Percentiles rank a stretch among this genome's conserved stretches.
phyloP scores from a whole-genome alignment of 2,113 vertebrate species.

The Gymnocephalus cernua region DNA sequence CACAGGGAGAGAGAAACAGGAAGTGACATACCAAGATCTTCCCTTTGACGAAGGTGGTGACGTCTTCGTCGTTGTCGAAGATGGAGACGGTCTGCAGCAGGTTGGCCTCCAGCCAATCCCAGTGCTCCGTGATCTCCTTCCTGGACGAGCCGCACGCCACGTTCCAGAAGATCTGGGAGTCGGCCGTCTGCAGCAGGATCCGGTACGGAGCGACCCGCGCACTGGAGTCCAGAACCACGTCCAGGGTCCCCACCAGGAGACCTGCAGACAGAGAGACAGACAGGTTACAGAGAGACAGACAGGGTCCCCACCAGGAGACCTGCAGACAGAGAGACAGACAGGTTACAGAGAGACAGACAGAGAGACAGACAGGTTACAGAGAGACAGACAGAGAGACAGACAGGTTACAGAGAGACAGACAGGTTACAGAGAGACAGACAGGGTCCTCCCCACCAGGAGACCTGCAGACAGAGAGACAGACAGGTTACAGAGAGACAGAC shows the following conservation, averaged over 20 bases:
- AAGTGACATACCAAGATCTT: constrained; percentile 91
- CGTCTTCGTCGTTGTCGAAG: constrained; percentile 96
- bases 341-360: too few species aligned
- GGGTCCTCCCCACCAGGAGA: too few species aligned
- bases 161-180: constrained; percentile 96
- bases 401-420: too few species aligned
- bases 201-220: constrained; percentile 96
- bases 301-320: too few species aligned
- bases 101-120: constrained; percentile 98
- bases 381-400: too few species aligned
- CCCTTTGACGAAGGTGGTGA: constrained; percentile 97
- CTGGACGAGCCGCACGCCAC: constrained; percentile 94
- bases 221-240: constrained; percentile 97
- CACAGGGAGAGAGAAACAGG: not conserved
- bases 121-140: constrained; percentile 96
- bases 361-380: too few species aligned
- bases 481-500: too few species aligned
- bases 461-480: too few species aligned
- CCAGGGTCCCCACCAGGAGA: constrained; percentile 95
- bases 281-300: too few species aligned
- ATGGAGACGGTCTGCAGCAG: constrained; percentile 96
- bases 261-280: constrained; percentile 82
- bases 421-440: too few species aligned
- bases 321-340: too few species aligned
- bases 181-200: constrained; percentile 96